Base-by-base conservation (phyloP, 2,113 vertebrate species). In the Sialia sialis region DNA sequence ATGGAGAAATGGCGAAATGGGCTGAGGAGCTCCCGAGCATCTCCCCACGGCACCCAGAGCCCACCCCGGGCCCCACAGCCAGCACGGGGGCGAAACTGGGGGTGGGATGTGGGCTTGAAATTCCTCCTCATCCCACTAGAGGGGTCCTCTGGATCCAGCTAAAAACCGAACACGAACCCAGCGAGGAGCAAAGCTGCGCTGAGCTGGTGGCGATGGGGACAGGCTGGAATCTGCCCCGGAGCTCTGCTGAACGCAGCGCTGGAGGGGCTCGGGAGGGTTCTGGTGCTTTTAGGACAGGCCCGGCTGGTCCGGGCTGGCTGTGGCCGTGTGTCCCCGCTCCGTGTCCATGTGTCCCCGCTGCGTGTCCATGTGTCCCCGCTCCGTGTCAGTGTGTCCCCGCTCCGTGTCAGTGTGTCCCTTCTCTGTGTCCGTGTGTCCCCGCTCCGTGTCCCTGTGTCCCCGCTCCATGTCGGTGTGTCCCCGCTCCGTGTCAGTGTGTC, bases 61-160 rank as follows among this genome's bases (percentile, higher is more conserved):
- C 58, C 46, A 2, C 17, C 44, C 66, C 3, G 51, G 25, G 34
- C 39, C 34, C 66, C 66, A 16, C 11, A 10, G 13, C 22, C 27
- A 6, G 51, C 76, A 2, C 23, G 2, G 52, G 72, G 68, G 26
- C 62, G 60, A n/a, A 72, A n/a, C 2, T 22, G 51, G 43, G 66
- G 73, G 56, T 41, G 90, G 72, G 92, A 64, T 39, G 68, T 26
- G 79, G 83, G 76, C 78, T 67, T 94, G 96, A 96, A 96, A 87
- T 97, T 89, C 96, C 93, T 66, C 11, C 72, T 96, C 46, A 69
- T 76, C 91, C 96, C 97, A 66, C 97, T 97, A 97, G 97, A 97
- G 95, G 97, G 97, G 75, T 85, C 74, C 69, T 93, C 87, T 10
- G 70, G 86, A 94, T 72, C 89, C 87, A 15, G 12, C 86, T 58